A percentile compares a stretch with the other conserved stretches of the same genome.
These are phyloP conservation scores for Rynchops niger DNA, from an alignment of 2,113 vertebrate species.

Conservation along the genomic window DNA sequence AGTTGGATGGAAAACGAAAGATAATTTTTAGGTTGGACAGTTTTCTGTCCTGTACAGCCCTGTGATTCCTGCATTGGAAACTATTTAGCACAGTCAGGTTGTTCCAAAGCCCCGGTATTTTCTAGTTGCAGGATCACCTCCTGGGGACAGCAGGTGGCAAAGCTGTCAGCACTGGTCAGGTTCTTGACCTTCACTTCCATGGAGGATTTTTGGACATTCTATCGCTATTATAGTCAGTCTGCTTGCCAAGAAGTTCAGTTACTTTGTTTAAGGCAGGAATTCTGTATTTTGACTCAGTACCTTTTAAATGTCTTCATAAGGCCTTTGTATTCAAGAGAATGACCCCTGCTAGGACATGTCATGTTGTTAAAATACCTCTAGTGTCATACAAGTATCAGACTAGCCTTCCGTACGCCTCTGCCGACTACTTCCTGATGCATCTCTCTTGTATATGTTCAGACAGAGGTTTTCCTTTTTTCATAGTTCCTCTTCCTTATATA, in stretches of 20 bases:
- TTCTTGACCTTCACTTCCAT: background rate
- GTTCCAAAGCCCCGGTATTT: background rate
- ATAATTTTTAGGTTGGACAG: background rate
- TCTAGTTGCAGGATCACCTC: background rate
- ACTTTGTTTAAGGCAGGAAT: background rate
- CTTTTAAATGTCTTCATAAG: background rate
- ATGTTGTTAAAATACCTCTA: background rate
- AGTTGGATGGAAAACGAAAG: rapidly evolving
- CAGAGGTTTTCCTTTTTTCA: background rate
- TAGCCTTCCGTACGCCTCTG: background rate
- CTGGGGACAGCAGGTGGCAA: background rate
- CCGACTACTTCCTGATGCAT: background rate
- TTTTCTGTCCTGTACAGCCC: background rate
- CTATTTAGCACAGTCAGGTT: background rate
- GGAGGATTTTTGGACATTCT: background rate
- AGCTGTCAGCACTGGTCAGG: background rate
- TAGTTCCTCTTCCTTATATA: background rate
- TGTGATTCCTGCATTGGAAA: rapidly evolving
- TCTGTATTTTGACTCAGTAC: background rate
- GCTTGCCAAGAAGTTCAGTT: background rate
- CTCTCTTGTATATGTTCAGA: background rate
- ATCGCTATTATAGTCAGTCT: background rate
- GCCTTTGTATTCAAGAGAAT: background rate
- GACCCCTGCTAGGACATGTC: background rate
- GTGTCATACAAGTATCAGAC: background rate